Conservation (phyloP, 2,113 vertebrate species). For the Dromiciops gliroides region DNA sequence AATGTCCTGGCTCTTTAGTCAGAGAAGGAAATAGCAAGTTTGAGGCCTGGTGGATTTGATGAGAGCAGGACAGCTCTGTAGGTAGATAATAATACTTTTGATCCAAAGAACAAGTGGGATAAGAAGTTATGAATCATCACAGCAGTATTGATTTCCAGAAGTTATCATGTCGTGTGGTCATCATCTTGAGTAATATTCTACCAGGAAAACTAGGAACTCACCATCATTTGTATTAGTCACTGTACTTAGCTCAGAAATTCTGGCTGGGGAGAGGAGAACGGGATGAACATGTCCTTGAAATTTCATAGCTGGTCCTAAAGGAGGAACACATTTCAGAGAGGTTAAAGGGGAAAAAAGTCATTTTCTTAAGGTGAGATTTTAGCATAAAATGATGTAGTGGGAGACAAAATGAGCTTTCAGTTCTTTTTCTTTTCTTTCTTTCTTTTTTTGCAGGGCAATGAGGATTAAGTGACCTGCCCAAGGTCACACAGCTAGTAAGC, state of each 20-base stretch:
- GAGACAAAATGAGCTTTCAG: neutral
- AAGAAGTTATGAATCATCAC: neutral
- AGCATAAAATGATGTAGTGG: slow-evolving; percentile 16
- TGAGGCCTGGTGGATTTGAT: neutral
- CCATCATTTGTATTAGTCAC: slow-evolving; percentile 66
- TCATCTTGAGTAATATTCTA: neutral
- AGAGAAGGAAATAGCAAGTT: neutral
- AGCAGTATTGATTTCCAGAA: neutral
- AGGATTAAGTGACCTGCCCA: no score
- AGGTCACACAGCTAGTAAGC: no score
- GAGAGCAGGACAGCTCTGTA: no score
- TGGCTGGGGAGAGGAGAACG: slow-evolving; percentile 81
- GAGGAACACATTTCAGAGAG: slow-evolving; percentile 18
- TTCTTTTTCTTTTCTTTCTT: neutral
- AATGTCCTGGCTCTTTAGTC: neutral
- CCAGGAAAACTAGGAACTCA: slow-evolving; percentile 46
- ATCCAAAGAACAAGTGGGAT: neutral
- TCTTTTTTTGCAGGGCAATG: no score
- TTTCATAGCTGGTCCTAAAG: slow-evolving; percentile 80
- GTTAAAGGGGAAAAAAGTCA: slow-evolving; percentile 24
- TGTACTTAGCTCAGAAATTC: slow-evolving; percentile 79
- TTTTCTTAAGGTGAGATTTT: neutral
- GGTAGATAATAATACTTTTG: neutral
- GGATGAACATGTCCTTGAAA: slow-evolving; percentile 72
- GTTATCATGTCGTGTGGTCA: neutral